Evolutionary conservation across 1,140 invertebrate genomes (phyloP), one percentile per base, ranked within the genome.

Genomic region (Anastrepha obliqua): DNA sequence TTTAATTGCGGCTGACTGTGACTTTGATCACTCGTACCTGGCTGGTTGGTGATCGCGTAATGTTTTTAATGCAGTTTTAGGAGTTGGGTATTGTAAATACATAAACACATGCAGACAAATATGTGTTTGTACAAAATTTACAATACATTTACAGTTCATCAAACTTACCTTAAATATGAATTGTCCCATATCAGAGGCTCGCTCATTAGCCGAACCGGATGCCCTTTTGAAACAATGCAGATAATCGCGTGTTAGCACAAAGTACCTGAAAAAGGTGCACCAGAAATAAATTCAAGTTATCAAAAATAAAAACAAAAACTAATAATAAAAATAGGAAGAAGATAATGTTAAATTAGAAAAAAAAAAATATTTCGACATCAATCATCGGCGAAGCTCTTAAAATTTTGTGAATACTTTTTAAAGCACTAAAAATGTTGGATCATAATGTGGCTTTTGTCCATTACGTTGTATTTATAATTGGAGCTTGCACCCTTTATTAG

Each of bases 181-280:
- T 90, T 95, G 95, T 86, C 96, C 96, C 96, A 96, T 96, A 90
- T 96, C 95, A 6, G 96, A 96, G 87, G 95, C 95, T 86, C 95
- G 93, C 89, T 95, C 94, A 51, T 94, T 91, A 44, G 91, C 92
- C 81, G 92, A 92, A 74, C 94, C 94, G 6, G 95, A 95, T 55
- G 95, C 95, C 90, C 95, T 94, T 89, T 96, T 94, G 91, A 96
- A 96, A 92, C 96, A 96, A 89, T 96, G 95, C 86, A 96, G 93
- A 90, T 96, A 96, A 90, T 96, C 96, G 87, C 95, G 93, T 29
- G 96, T 96, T 15, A 96, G 93, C 78, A 96, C 95, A 93, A 96
- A 96, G 90, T 95, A 96, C 90, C 92, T 93, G 91, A 81, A 92
- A 91, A 87, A 86, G 8, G 17, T 20, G 58, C 51, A 81, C 47